phyloP scores from a whole-genome alignment of 2,888 invertebrate species.

The Orthosia gothica region DNA sequence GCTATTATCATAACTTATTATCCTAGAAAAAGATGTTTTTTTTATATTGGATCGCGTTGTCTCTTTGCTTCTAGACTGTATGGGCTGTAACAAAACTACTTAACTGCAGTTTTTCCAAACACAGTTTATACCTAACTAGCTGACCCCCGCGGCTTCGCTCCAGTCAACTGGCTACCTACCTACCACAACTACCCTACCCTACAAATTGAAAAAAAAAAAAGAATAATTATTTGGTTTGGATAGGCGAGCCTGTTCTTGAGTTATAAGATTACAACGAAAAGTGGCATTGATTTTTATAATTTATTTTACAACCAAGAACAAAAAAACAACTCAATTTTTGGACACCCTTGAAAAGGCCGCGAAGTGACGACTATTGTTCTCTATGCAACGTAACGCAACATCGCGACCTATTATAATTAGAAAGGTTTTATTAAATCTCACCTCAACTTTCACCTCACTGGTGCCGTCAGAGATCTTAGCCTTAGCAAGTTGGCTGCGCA shows the following conservation, averaged over 20 bases:
- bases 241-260: too few species aligned
- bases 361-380: conserved; percentile 6
- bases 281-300: too few species aligned
- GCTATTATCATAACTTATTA: background rate
- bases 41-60: background rate
- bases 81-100: background rate
- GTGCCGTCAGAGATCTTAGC: conserved; percentile 93
- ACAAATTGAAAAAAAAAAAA: too few species aligned
- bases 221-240: too few species aligned
- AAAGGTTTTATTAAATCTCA: conserved; percentile 56
- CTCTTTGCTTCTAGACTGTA: background rate
- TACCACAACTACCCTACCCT: too few species aligned
- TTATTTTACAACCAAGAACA: too few species aligned
- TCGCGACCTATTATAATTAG: background rate
- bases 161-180: too few species aligned
- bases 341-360: background rate
- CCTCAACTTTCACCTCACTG: conserved; percentile 88
- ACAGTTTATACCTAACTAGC: too few species aligned
- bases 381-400: background rate
- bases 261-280: too few species aligned
- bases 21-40: background rate
- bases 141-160: too few species aligned
- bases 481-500: conserved; percentile 96
- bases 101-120: too few species aligned
- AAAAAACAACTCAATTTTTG: too few species aligned